Evolutionary conservation across 1,140 invertebrate genomes (phyloP), one percentile per base, ranked within the genome.

Genomic region (Dolichoris vasculosae): DNA sequence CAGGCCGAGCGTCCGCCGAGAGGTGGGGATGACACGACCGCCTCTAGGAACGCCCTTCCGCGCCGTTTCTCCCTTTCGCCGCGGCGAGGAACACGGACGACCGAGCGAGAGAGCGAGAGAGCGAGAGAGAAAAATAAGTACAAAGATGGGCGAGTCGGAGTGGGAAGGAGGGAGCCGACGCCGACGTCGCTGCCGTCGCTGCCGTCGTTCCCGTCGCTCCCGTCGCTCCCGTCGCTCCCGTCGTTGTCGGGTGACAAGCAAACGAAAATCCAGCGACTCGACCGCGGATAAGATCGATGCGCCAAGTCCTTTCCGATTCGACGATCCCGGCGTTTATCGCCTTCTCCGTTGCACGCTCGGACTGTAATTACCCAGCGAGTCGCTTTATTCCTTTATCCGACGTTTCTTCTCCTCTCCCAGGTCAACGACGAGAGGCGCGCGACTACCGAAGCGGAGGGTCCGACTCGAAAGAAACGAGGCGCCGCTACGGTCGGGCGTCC

Each of bases 31-130:
- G 89, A 89, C 75, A 78, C 91, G 92, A 92, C 93, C 93, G 93
- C 93, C 93, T 92, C 91, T 90, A 92, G 93, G 91, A 93, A 93
- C 93, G 92, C 93, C 93, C 92, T 93, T 85, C 30, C 87, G 82
- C 71, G 40, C 82, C 59, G 73, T 59, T 59, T 83, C 82, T 76
- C 82, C 64, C 46, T 35, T 59, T 84, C 30, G 83, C 80, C 35
- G 40, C 38, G 40, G 8, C 59, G 79, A 79, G 77, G 30, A 23
- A 40, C n/a, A 35, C 2, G 51, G 46, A 8, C 43, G 73, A 6
- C 26, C 20, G 67, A 64, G 73, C 38, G 51, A 83, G 46, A 75
- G 76, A n/a, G 26, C 46, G 32, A 46, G 78, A 23, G 55, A 32
- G 43, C 69, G 63, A 73, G 59, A 77, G 40, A 77, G 51, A 77